Evolutionary conservation across 1,140 invertebrate genomes (phyloP), one percentile per base, ranked within the genome.

Genomic region (Globodera rostochiensis): DNA sequence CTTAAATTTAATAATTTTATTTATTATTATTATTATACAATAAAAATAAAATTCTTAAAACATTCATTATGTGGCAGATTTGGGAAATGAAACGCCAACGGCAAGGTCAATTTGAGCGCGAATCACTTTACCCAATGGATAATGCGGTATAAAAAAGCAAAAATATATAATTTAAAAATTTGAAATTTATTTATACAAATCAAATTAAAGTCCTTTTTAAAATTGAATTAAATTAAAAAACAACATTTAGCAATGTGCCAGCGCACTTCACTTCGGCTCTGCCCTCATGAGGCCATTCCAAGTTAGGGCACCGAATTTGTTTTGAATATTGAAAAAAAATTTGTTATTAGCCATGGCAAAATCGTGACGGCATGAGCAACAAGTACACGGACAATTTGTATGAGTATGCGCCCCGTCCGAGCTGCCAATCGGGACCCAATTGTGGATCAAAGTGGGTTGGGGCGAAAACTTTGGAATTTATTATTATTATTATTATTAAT

Each of bases 351-450:
- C 76, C 76, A 1, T 78, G 76, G 76, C 45, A 70, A 49, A 78
- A 78, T 25, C 50, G 74, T 78, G 80, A 77, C 85, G 87, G 87
- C 13, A 82, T 89, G 15, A 88, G 87, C 15, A 89, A 90, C 76
- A 77, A 80, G 5, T 89, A 90, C 84, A 88, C 88, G n/a, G 88
- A 89, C 69, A 88, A 89, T 57, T 60, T 89, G 80, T 89, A 84
- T 69, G 76, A 81, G 67, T 89, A 85, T 73, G 88, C 84, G 45
- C 86, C 88, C 21, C 69, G 88, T 15, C 88, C 88, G 57, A 80
- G 81, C 11, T 89, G 88, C 66, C 96, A 13, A 96, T 96, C 73
- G 93, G 93, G 80, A 96, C 97, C 67, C 93, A 93, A 82, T 95
- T 93, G 92, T 98, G 99, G 77, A 25, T 78, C 76, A 13, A 70